phyloP scores from a whole-genome alignment of 1,140 invertebrate genomes.

The Pantala flavescens region DNA sequence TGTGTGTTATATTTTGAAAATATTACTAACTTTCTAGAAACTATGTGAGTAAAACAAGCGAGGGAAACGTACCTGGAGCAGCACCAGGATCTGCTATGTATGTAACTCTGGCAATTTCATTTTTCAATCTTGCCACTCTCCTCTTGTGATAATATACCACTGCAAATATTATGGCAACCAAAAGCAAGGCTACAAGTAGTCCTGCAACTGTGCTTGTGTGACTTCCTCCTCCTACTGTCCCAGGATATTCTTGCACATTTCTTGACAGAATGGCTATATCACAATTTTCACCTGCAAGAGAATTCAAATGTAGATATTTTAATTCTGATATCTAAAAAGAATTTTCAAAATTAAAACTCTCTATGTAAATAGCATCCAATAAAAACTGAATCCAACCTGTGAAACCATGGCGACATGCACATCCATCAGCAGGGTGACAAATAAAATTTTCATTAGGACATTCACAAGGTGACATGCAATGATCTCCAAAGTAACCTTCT shows the following conservation, averaged over 20 bases:
- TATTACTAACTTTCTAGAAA: too few relatives aligned
- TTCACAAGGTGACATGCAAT: constrained; percentile 70
- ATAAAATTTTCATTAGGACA: constrained; percentile 66
- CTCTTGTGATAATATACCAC: constrained; percentile 66
- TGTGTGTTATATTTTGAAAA: too few relatives aligned
- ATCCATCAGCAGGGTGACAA: constrained; percentile 71
- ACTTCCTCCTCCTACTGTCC: constrained; percentile 25
- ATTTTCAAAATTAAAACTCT: too few relatives aligned
- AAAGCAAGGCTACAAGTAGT: constrained; percentile 54
- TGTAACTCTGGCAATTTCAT: constrained; percentile 76
- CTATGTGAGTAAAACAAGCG: neutral
- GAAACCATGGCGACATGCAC: constrained; percentile 66
- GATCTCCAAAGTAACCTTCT: constrained; percentile 78
- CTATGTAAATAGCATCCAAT: neutral
- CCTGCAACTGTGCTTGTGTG: constrained; percentile 51
- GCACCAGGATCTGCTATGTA: constrained; percentile 70
- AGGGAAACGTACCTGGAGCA: constrained; percentile 43
- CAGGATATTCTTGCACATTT: constrained; percentile 31
- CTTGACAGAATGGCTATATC: constrained; percentile 34
- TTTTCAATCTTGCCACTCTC: constrained; percentile 66
- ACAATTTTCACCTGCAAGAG: constrained; percentile 38
- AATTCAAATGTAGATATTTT: too few relatives aligned
- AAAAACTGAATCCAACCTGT: constrained; percentile 39
- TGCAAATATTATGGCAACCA: constrained; percentile 47
- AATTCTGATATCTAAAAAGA: too few relatives aligned